phyloP scores from a whole-genome alignment of 1,140 invertebrate species.

The Ips nitidus region DNA sequence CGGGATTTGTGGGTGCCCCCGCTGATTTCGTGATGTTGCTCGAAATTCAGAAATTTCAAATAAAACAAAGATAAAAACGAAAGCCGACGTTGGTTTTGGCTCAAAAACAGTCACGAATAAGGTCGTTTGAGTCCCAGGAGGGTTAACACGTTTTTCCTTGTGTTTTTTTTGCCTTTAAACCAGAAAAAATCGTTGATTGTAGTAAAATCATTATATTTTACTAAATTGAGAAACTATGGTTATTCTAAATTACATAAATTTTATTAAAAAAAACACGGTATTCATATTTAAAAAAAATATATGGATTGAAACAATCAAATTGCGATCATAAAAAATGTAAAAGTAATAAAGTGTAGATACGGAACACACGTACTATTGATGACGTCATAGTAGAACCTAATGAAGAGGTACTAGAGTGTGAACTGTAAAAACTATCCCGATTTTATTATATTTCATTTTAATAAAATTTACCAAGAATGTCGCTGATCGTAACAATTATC shows the following conservation, averaged over 20 bases:
- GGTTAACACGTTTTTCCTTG: too few relatives aligned
- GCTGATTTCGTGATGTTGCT: not conserved
- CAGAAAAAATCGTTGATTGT: too few relatives aligned
- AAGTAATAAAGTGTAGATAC: too few relatives aligned
- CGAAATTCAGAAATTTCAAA: constrained; percentile 3
- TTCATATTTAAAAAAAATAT: too few relatives aligned
- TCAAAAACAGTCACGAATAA: not conserved
- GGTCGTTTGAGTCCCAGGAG: too few relatives aligned
- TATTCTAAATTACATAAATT: too few relatives aligned
- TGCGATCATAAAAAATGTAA: too few relatives aligned
- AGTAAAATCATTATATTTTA: too few relatives aligned
- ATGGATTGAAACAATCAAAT: too few relatives aligned
- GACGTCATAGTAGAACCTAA: constrained; percentile 9
- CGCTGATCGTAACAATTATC: constrained; percentile 18
- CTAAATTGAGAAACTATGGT: too few relatives aligned
- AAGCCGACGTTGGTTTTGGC: not conserved
- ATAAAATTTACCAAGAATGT: constrained; percentile 25
- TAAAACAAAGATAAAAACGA: not conserved
- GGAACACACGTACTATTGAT: not conserved
- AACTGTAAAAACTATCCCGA: not conserved
- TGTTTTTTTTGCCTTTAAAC: too few relatives aligned
- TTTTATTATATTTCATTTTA: constrained; percentile 21
- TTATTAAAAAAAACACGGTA: too few relatives aligned
- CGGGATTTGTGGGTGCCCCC: not conserved
- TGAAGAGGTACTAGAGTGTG: constrained; percentile 15